These are phyloP conservation scores for Mycalesis mineus DNA, from an alignment of 2,888 invertebrate species.

Conservation along the genomic window DNA sequence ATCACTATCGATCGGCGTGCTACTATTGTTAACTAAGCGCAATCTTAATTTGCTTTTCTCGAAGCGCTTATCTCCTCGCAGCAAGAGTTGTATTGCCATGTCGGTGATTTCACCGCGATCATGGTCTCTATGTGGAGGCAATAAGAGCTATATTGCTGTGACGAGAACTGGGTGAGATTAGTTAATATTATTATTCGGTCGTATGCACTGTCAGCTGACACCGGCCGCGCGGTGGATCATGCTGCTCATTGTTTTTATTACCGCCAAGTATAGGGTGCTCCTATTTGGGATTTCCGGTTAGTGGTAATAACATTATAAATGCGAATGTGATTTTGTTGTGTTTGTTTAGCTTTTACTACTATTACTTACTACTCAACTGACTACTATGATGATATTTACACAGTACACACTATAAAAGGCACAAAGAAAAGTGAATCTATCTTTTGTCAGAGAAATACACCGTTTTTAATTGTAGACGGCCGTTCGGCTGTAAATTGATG, in stretches of 20 bases:
- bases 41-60: constrained; percentile 32
- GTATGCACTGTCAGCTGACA: constrained; percentile 31
- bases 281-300: constrained; percentile 1
- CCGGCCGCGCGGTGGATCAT: constrained; percentile 16
- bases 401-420: too few species aligned
- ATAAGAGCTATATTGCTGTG: constrained; percentile 17
- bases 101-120: neutral
- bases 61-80: constrained; percentile 11
- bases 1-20: constrained; percentile 54
- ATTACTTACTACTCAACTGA: too few species aligned
- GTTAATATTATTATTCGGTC: constrained; percentile 25
- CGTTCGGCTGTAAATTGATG: too few species aligned
- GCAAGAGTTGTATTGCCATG: constrained; percentile 17
- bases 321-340: too few species aligned
- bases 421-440: too few species aligned
- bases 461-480: too few species aligned
- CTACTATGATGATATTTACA: too few species aligned
- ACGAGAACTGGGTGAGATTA: neutral
- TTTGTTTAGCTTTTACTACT: too few species aligned
- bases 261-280: constrained; percentile 17
- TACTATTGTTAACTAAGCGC: constrained; percentile 40
- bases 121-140: constrained; percentile 12
- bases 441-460: too few species aligned
- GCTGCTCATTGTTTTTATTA: constrained; percentile 16
- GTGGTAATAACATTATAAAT: too few species aligned